phyloP scores from a whole-genome alignment of 2,113 vertebrate genomes.

The Barbus barbus region DNA sequence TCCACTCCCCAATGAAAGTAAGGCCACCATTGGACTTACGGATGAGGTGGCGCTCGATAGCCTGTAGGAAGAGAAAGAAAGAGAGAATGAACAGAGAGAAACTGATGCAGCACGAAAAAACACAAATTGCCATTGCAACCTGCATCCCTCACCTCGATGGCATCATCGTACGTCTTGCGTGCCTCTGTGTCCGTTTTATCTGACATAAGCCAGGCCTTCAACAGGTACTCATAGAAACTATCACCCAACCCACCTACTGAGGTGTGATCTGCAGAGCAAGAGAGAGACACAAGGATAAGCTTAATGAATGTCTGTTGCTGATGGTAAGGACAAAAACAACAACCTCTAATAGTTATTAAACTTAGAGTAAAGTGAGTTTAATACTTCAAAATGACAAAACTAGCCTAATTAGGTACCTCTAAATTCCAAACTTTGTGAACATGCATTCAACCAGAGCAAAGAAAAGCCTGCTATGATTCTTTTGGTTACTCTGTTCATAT shows the following conservation, averaged over 20 bases:
- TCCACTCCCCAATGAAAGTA: conserved; percentile 97
- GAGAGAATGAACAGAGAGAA: background rate
- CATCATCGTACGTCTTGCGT: conserved; percentile 94
- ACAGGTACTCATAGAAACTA: conserved; percentile 98
- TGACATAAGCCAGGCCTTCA: conserved; percentile 99
- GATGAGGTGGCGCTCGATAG: conserved; percentile 95
- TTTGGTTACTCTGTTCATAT: conserved; percentile 55
- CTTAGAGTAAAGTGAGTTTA: too few relatives aligned
- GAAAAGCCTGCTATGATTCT: background rate
- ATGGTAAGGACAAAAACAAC: too few relatives aligned
- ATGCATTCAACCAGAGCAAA: background rate
- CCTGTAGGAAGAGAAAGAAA: conserved; percentile 70
- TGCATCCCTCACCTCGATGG: conserved; percentile 85
- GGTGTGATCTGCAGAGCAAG: conserved; percentile 85
- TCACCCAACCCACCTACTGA: conserved; percentile 96
- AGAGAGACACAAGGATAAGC: conserved; percentile 48
- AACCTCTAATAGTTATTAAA: too few relatives aligned
- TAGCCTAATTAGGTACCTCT: background rate
- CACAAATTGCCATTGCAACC: background rate
- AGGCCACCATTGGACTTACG: conserved; percentile 95
- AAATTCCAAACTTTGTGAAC: background rate
- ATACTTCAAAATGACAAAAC: background rate
- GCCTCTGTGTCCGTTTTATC: conserved; percentile 94
- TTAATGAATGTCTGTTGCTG: too few relatives aligned
- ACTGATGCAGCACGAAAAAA: background rate